Percentiles rank a stretch among this genome's conserved stretches.
phyloP scores from a whole-genome alignment of 2,888 invertebrate species.

The Desoria tigrina region DNA sequence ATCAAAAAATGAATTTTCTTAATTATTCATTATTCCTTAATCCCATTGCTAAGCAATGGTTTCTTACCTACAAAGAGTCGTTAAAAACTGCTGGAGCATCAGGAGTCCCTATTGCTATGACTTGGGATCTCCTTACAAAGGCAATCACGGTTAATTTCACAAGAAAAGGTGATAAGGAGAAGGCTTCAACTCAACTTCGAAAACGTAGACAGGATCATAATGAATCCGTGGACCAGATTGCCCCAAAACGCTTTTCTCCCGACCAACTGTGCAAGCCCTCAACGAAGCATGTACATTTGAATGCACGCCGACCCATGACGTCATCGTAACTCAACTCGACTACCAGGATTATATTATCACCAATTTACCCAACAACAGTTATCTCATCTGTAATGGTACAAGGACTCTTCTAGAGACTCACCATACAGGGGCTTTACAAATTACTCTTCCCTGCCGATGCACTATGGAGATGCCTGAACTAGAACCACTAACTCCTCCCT shows the following conservation, averaged over 20 bases:
- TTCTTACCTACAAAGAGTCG: too few relatives aligned
- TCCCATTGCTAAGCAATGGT: not conserved
- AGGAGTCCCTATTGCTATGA: too few relatives aligned
- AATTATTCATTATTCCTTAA: not conserved
- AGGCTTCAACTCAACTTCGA: not conserved
- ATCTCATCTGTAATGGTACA: not conserved
- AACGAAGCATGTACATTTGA: slow-evolving; percentile 20
- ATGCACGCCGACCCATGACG: slow-evolving; percentile 6
- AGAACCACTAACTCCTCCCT: slow-evolving; percentile 15
- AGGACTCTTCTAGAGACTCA: not conserved
- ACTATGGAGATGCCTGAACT: too few relatives aligned
- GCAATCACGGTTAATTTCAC: too few relatives aligned
- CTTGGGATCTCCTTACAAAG: too few relatives aligned
- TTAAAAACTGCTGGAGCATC: too few relatives aligned
- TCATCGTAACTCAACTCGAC: slow-evolving; percentile 17
- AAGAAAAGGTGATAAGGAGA: not conserved
- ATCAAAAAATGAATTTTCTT: not conserved
- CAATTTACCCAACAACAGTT: not conserved
- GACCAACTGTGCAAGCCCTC: slow-evolving; percentile 13
- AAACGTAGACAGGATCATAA: not conserved
- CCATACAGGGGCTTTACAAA: slow-evolving; percentile 2
- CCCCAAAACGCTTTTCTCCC: not conserved
- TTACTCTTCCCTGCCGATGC: slow-evolving; percentile 4
- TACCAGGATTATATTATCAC: not conserved
- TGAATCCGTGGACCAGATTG: not conserved